Conservation (phyloP, 2,888 invertebrate species). For the Tinea semifulvella region DNA sequence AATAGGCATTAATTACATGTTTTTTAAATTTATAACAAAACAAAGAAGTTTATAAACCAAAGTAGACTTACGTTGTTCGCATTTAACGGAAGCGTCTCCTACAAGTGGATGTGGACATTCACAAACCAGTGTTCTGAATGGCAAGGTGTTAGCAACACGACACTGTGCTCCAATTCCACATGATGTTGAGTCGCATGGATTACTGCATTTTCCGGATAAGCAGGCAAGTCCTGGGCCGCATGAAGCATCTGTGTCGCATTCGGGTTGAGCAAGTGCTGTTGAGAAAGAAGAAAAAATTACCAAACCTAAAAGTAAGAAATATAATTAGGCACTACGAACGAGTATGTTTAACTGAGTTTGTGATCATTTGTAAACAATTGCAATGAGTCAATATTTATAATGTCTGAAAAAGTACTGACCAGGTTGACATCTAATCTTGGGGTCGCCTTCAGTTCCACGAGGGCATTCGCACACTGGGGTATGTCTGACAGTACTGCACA, state of each 20-base stretch:
- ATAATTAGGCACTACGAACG: too few species aligned
- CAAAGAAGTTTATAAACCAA: neutral
- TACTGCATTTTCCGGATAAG: constrained; percentile 79
- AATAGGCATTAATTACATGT: neutral
- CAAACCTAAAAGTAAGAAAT: too few species aligned
- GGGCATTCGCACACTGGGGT: constrained; percentile 82
- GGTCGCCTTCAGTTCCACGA: constrained; percentile 82
- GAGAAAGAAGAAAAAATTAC: too few species aligned
- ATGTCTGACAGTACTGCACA: constrained; percentile 82
- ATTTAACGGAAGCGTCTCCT: constrained; percentile 88
- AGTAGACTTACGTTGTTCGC: constrained; percentile 77
- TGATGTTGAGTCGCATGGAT: constrained; percentile 82
- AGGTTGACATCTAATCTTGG: constrained; percentile 71
- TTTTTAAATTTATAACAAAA: neutral
- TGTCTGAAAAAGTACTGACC: too few species aligned
- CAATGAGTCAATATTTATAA: too few species aligned
- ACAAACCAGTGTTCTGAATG: constrained; percentile 88
- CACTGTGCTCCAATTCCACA: constrained; percentile 85
- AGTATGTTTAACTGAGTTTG: too few species aligned
- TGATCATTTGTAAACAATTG: too few species aligned
- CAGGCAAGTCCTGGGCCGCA: constrained; percentile 89
- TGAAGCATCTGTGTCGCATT: constrained; percentile 83
- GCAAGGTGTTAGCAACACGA: constrained; percentile 84
- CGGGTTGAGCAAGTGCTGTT: constrained; percentile 60
- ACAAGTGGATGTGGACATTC: constrained; percentile 83